Evolutionary conservation across 2,888 invertebrate species (phyloP), one percentile per base, ranked within the genome.

Genomic region (Hemistola chrysoprasaria): DNA sequence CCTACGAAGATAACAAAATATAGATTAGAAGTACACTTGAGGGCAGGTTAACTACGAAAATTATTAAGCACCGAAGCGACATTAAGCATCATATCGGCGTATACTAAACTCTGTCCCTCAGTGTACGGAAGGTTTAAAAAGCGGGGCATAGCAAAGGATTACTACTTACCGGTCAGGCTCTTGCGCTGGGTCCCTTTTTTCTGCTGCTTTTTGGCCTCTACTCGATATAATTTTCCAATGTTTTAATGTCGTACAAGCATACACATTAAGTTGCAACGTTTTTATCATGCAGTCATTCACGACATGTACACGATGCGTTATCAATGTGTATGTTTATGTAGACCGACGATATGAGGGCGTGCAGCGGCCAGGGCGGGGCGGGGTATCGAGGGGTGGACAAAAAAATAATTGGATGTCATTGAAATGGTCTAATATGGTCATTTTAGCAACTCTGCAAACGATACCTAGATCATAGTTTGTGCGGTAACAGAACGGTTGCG

Each of bases 151-250:
- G 85, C 81, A 84, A 84, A 85, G 84, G 82, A 80, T 45, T 81
- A 91, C n/a, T n/a, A n/a, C 92, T 95, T 95, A 96, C 95, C 95
- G 92, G 95, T 91, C 88, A 95, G 90, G 87, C 95, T 96, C 93
- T 96, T 96, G 75, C 87, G 83, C 45, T 84, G 84, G 25, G 71
- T 62, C 56, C 60, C 76, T 92, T 95, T 95, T 93, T 95, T 94
- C 92, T 94, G 93, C 92, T 95, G 95, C 94, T 96, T 96, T 95
- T 96, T 97, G 92, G 95, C 95, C 93, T 97, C 96, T 97, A 91
- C 77, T 70, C 65, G 71, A 67, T 58, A 44, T 53, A 44, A 43
- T 71, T 60, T 63, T 73, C 68, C 71, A 59, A 68, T 57, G 56
- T 59, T 61, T 62, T 67, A 43, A 53, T 69, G 67, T 63, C 56